A percentile compares a stretch with the other conserved stretches of the same genome.
These are phyloP conservation scores for Dendronephthya gigantea DNA, from an alignment of 64 coral and sea anemone species.

Conservation along the genomic window DNA sequence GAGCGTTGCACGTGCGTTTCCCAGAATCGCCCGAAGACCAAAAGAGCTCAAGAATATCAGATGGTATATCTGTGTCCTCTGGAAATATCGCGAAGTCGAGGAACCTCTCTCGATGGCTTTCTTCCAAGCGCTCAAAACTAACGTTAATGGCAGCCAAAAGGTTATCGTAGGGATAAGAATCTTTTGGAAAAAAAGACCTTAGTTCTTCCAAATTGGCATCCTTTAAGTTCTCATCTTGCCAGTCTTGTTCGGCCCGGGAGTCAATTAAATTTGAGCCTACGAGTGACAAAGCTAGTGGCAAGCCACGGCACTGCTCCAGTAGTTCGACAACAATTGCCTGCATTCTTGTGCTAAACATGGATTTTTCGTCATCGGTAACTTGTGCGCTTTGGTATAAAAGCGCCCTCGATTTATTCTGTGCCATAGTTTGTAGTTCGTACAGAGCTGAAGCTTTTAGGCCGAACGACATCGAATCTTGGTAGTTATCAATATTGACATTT, in stretches of 20 bases:
- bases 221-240: constrained; percentile 46
- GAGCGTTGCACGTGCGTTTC: constrained; percentile 11
- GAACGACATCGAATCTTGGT: constrained; percentile 29
- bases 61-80: constrained; percentile 49
- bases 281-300: constrained; percentile 37
- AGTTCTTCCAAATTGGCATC: constrained; percentile 53
- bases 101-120: constrained; percentile 18
- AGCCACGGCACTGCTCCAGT: constrained; percentile 40
- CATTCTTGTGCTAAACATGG: not conserved
- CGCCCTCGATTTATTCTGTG: constrained; percentile 27
- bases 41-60: constrained; percentile 35
- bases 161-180: constrained; percentile 47
- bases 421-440: constrained; percentile 30
- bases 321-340: constrained; percentile 6
- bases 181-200: constrained; percentile 32
- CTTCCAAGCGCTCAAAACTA: constrained; percentile 22
- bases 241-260: constrained; percentile 1
- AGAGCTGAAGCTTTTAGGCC: constrained; percentile 35
- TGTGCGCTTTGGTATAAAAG: constrained; percentile 23
- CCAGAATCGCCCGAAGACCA: constrained; percentile 19
- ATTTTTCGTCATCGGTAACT: not conserved
- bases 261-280: constrained; percentile 47
- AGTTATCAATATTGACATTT: constrained; percentile 43
- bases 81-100: constrained; percentile 38
- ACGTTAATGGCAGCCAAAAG: constrained; percentile 51